Conservation (phyloP, 2,888 invertebrate genomes). For the Oithona nana region DNA sequence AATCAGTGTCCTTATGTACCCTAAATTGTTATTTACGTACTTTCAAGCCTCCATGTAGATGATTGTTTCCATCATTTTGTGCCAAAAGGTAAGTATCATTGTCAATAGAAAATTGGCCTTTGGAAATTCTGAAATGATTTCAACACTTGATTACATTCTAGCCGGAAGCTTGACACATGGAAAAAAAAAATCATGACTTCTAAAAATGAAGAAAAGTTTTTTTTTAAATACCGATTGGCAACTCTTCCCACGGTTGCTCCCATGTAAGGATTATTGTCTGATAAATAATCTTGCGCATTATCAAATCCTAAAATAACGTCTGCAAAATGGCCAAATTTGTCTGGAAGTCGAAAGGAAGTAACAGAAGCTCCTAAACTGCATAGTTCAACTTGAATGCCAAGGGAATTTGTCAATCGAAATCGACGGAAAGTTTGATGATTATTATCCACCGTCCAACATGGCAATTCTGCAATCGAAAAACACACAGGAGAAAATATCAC, state of each 20-base stretch:
- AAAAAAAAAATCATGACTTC: too few relatives aligned
- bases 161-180: too few relatives aligned
- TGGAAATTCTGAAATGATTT: not conserved
- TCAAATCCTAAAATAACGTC: not conserved
- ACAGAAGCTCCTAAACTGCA: not conserved
- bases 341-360: not conserved
- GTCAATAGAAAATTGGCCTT: not conserved
- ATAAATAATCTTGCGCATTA: not conserved
- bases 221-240: not conserved
- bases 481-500: too few relatives aligned
- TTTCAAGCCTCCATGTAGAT: not conserved
- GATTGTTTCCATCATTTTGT: not conserved
- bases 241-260: not conserved
- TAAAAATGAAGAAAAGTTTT: too few relatives aligned
- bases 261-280: not conserved
- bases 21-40: not conserved
- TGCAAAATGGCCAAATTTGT: not conserved
- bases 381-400: not conserved
- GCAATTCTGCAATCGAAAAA: too few relatives aligned
- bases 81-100: not conserved
- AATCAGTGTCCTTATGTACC: too few relatives aligned
- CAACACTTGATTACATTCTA: too few relatives aligned
- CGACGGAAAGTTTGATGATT: not conserved
- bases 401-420: not conserved
- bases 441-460: not conserved